Percentiles rank a stretch among this genome's conserved stretches.
phyloP scores from a whole-genome alignment of 53 echinoderm and acorn worm species.

The Stichopus horrens region DNA sequence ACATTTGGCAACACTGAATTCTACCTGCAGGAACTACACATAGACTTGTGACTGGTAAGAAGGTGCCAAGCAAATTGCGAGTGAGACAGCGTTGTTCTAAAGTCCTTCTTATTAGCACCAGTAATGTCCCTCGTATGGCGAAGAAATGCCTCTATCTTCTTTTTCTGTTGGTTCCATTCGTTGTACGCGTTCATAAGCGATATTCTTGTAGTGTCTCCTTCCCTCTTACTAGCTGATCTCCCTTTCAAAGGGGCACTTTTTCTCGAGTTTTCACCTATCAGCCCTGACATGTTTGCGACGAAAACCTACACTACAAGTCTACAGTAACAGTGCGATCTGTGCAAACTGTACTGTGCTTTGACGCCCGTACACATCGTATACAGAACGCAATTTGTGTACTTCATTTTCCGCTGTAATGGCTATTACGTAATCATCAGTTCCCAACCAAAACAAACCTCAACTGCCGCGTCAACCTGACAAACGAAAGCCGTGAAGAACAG shows the following conservation, averaged over 20 bases:
- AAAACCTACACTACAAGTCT: no score
- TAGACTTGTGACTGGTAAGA: neutral
- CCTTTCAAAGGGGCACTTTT: neutral
- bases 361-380: no score
- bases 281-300: neutral
- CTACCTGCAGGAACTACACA: neutral
- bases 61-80: constrained; percentile 13
- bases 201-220: constrained; percentile 7
- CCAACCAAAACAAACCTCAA: no score
- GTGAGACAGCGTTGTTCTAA: constrained; percentile 3
- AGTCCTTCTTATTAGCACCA: neutral
- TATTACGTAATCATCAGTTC: no score
- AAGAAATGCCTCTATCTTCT: neutral
- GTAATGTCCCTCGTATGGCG: neutral
- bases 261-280: neutral
- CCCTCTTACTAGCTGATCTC: neutral
- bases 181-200: neutral
- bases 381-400: no score
- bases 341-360: no score
- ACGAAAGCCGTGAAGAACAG: no score
- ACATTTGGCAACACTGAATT: neutral
- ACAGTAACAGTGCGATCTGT: no score
- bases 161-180: neutral
- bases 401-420: no score
- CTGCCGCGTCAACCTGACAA: no score